Evolutionary conservation across 2,113 vertebrate species (phyloP).

Genomic region (Beaufortia kweichowensis): DNA sequence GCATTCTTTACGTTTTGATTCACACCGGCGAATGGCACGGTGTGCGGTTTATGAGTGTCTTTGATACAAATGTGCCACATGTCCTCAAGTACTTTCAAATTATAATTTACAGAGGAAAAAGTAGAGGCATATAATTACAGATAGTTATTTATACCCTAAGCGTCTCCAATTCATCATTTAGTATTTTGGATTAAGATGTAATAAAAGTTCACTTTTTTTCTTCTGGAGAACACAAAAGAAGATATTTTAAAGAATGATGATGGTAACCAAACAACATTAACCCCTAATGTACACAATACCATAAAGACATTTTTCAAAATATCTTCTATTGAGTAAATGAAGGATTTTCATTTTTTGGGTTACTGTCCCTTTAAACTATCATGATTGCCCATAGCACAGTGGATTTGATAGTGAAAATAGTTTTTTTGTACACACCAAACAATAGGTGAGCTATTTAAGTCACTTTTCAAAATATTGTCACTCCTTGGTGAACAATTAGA

Average conservation of each 20-base stretch:
- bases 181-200: constrained; percentile 25
- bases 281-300: too few species aligned
- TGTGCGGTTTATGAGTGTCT: constrained; percentile 32
- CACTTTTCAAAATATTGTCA: not conserved
- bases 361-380: too few species aligned
- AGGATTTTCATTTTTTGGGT: too few species aligned
- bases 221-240: too few species aligned
- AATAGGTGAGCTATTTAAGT: not conserved
- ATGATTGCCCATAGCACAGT: constrained; percentile 5
- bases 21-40: constrained; percentile 30
- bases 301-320: too few species aligned
- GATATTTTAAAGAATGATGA: too few species aligned
- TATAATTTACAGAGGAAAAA: constrained; percentile 23
- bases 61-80: constrained; percentile 44
- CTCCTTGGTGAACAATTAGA: not conserved
- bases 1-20: constrained; percentile 47
- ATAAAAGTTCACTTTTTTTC: too few species aligned
- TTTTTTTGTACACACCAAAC: not conserved
- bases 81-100: constrained; percentile 50
- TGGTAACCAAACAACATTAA: too few species aligned
- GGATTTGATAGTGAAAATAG: constrained; percentile 1
- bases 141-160: constrained; percentile 48
- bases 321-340: too few species aligned
- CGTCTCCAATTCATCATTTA: constrained; percentile 38
- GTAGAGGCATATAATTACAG: constrained; percentile 28